Base-by-base conservation (phyloP, 2,797 vertebrate genomes). In the Melopsittacus undulatus region DNA sequence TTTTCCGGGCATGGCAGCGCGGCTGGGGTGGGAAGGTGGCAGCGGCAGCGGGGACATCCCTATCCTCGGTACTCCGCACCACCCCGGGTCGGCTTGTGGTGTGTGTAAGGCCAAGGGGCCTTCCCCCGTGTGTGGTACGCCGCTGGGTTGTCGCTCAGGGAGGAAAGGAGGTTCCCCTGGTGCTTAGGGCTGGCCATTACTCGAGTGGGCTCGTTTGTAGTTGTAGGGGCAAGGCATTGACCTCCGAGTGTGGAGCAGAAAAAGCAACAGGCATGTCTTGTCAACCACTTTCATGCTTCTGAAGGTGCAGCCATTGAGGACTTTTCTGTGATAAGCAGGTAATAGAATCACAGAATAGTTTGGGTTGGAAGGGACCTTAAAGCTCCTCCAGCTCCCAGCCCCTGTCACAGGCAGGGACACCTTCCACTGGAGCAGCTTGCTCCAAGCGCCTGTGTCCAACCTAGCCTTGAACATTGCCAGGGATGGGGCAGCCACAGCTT, bases 1-100 rank as follows among this genome's bases (percentile, higher is more conserved):
- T 84, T 83, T 92, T 81, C 92, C 84, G 81, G 81, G 87, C 80
- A 90, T 77, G 91, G 83, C 80, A 93, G 85, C 42, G 13, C 5
- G 11, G 30, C 19, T 5, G 57, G 19, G 56, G 42, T 13, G 29
- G 49, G 6, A 11, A 11, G 63, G 69, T 62, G 51, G 26, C 42
- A 42, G 18, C 8, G 11, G 24, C 23, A 11, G 57, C 22, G 24
- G 68, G 16, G 29, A 17, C 2, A 4, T 21, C 22, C 9, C 9
- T 1, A 2, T 10, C 27, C 12, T 34, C 21, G 13, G 54, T 57
- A 15, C 6, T 9, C 38, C 38, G 38, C 36, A 13, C 10, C 7
- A 2, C 1, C 26, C 4, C 3, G 21, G 21, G 46, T 5, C 32
- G 9, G 2, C 14, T 3, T 21, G 34, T 11, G 20, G 1, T 6